Evolutionary conservation across 2,797 vertebrate genomes (phyloP), one percentile per base, ranked within the genome.

Genomic region (Poeciliopsis infans): DNA sequence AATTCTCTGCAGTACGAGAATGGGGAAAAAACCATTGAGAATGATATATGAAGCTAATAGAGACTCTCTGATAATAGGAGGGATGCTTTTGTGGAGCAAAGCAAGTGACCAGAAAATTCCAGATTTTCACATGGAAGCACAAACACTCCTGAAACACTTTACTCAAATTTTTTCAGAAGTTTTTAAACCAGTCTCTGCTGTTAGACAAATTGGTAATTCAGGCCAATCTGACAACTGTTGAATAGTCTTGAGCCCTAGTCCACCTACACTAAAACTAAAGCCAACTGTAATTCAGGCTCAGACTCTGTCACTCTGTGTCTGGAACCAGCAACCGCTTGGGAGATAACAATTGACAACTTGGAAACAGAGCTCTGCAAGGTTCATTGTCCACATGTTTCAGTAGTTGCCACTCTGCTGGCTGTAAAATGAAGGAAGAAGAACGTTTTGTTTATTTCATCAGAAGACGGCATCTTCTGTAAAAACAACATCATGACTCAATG

Each of bases 1-100:
- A 90, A 81, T 93, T 93, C 91, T 93, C 87, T 83, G 59, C 85
- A 85, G 87, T 86, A 90, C 88, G 88, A 91, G 86, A 91, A 88
- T 87, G 87, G 85, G 90, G 82, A 91, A 87, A 86, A 86, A 78
- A 7, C 43, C 85, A 88, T 90, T 90, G 86, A 89, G 77, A 80
- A 82, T 92, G 91, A 94, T 91, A 86, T 93, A 93, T 83, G 80
- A 86, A 78, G 51, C 82, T 81, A 88, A 90, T 84, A 83, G 83
- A 81, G 85, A 88, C 81, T 77, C 83, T 89, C 81, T 90, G 84
- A 92, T 93, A 93, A 92, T 87, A 90, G 86, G 80, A 85, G 80
- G 68, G 70, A 76, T 87, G 73, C 79, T 64, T 80, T 85, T 87
- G 79, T 89, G 81, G 86, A 83, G 87, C 77, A 86, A 91, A 72